phyloP scores from a whole-genome alignment of 2,888 invertebrate species.

The Drosophila prolongata region DNA sequence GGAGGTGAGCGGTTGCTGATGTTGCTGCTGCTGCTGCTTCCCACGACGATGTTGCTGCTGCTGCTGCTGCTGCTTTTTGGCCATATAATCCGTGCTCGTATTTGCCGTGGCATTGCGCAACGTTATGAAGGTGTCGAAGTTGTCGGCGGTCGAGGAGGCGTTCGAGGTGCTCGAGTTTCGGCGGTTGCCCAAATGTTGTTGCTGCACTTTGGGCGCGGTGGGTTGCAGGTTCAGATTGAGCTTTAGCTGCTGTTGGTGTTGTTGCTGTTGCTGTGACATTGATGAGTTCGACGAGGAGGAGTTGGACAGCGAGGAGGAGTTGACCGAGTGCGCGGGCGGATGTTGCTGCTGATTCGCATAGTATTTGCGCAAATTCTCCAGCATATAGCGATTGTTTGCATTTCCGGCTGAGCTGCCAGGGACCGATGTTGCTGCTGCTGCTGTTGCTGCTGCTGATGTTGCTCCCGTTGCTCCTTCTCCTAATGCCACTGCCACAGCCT shows the following conservation, averaged over 20 bases:
- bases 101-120: slow-evolving; percentile 68
- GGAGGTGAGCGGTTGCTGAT: slow-evolving; percentile 58
- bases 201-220: slow-evolving; percentile 54
- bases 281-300: slow-evolving; percentile 83
- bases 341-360: slow-evolving; percentile 80
- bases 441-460: slow-evolving; percentile 39
- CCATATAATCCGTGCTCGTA: slow-evolving; percentile 43
- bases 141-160: slow-evolving; percentile 80
- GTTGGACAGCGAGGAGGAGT: slow-evolving; percentile 81
- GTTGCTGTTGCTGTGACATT: slow-evolving; percentile 77
- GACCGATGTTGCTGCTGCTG: slow-evolving; percentile 44
- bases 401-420: slow-evolving; percentile 52
- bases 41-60: slow-evolving; percentile 54
- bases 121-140: slow-evolving; percentile 82
- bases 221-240: slow-evolving; percentile 50
- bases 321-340: slow-evolving; percentile 77
- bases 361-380: slow-evolving; percentile 83
- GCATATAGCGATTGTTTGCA: slow-evolving; percentile 73
- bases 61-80: slow-evolving; percentile 56
- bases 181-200: slow-evolving; percentile 62
- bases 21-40: slow-evolving; percentile 45
- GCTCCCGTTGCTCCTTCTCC: slow-evolving; percentile 40
- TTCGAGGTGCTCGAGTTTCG: slow-evolving; percentile 82
- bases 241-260: slow-evolving; percentile 49
- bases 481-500: slow-evolving; percentile 39